A percentile compares a stretch with the other conserved stretches of the same genome.
Conservation (phyloP, 2,888 invertebrate species). For the Tethea ocularis region DNA sequence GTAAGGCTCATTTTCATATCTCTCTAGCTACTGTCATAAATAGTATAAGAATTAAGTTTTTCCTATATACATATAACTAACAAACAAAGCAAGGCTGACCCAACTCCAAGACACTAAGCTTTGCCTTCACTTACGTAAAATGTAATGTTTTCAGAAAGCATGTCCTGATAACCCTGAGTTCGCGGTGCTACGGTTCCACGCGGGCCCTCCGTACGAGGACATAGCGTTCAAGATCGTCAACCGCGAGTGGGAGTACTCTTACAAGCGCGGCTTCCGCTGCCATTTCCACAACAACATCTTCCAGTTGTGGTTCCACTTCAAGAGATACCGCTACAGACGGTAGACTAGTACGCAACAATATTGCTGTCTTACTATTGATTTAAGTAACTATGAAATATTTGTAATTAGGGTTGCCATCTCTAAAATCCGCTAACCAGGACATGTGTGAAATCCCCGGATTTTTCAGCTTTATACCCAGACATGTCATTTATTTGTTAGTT, state of each 20-base stretch:
- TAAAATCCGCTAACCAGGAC: too few species aligned
- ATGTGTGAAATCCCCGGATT: too few species aligned
- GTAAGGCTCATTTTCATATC: too few species aligned
- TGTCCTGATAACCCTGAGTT: constrained; percentile 97
- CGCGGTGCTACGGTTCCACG: constrained; percentile 96
- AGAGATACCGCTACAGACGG: constrained; percentile 96
- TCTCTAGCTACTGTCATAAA: too few species aligned
- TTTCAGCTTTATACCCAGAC: too few species aligned
- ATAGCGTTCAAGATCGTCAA: constrained; percentile 99
- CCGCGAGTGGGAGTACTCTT: constrained; percentile 99
- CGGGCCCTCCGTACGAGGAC: constrained; percentile 99
- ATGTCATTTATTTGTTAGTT: too few species aligned
- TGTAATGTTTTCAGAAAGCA: constrained; percentile 87
- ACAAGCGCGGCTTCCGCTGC: constrained; percentile 98
- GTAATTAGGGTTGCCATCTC: too few species aligned
- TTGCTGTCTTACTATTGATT: background rate
- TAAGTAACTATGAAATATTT: background rate
- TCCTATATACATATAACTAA: too few species aligned
- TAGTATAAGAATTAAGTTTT: too few species aligned
- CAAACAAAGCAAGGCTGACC: too few species aligned
- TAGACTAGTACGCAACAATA: constrained; percentile 51
- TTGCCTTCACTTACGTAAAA: background rate
- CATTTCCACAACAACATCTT: constrained; percentile 99
- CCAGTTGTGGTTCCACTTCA: constrained; percentile 99
- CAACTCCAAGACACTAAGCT: too few species aligned